Conservation (phyloP, 2,888 invertebrate species). For the Arrhopalites spinosus region DNA sequence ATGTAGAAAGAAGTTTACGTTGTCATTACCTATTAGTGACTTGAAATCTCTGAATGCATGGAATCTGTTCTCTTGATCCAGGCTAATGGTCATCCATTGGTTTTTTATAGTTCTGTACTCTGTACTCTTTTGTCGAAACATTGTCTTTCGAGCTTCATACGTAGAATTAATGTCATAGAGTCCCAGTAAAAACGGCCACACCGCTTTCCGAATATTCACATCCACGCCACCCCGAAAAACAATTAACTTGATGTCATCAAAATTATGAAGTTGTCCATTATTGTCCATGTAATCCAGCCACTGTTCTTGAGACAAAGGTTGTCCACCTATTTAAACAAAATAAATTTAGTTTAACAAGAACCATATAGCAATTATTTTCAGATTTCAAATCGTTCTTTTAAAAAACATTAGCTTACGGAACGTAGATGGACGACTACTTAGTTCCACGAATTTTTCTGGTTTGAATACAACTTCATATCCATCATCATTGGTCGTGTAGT, state of each 20-base stretch:
- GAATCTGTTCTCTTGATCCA: conserved; percentile 85
- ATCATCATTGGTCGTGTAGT: conserved; percentile 65
- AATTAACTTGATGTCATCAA: conserved; percentile 77
- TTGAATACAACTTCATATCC: conserved; percentile 72
- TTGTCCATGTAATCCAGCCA: conserved; percentile 82
- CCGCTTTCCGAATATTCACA: conserved; percentile 74
- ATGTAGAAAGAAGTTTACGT: background rate
- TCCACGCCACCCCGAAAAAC: conserved; percentile 91
- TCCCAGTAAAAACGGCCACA: conserved; percentile 93
- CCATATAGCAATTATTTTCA: no score
- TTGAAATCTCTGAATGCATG: conserved; percentile 86
- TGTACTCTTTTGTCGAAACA: conserved; percentile 74
- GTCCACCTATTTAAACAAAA: no score
- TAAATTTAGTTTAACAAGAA: no score
- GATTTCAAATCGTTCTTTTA: no score
- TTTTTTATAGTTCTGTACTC: conserved; percentile 95
- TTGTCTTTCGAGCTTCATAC: conserved; percentile 69
- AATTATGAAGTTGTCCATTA: conserved; percentile 79
- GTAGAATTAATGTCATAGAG: conserved; percentile 86
- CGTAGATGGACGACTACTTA: conserved; percentile 72
- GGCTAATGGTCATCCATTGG: conserved; percentile 91
- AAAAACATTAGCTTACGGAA: no score
- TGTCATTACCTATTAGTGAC: conserved; percentile 72
- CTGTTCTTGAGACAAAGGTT: conserved; percentile 74
- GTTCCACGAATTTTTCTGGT: conserved; percentile 65